Percentiles rank a stretch among this genome's conserved stretches.
These are phyloP conservation scores for Beroe forskalii DNA, from an alignment of 37 sponge, comb jelly and placozoan species.

Conservation along the genomic window DNA sequence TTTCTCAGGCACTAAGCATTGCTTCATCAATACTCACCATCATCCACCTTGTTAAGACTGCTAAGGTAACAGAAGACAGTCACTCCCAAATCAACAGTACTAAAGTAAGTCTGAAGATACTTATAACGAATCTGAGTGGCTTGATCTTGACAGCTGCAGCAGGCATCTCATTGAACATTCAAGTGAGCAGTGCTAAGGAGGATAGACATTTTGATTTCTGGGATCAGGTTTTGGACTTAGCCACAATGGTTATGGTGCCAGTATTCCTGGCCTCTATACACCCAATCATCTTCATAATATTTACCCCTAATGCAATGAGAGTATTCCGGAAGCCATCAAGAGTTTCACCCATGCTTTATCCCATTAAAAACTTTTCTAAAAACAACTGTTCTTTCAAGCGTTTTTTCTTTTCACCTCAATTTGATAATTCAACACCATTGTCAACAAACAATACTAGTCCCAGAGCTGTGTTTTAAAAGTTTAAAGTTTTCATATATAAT, in stretches of 20 bases:
- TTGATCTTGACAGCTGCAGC: neutral
- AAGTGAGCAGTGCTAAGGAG: neutral
- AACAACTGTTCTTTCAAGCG: neutral
- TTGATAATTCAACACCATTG: neutral
- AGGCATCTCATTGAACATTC: neutral
- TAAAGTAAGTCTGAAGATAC: constrained; percentile 35
- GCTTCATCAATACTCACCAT: constrained; percentile 3
- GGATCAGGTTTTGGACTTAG: constrained; percentile 30
- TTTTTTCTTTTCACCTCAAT: neutral
- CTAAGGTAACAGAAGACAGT: neutral
- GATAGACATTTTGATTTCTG: neutral
- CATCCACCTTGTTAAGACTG: constrained; percentile 11
- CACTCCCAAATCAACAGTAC: constrained; percentile 22
- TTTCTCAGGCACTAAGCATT: constrained; percentile 34
- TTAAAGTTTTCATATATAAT: too few relatives aligned
- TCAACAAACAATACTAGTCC: neutral
- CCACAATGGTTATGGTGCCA: constrained; percentile 21
- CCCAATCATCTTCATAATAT: constrained; percentile 25
- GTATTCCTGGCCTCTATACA: neutral
- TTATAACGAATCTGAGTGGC: constrained; percentile 6
- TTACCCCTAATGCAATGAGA: constrained; percentile 8
- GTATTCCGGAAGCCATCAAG: neutral
- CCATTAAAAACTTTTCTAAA: neutral
- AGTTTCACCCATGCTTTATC: neutral
- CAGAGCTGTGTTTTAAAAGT: neutral